Percentiles rank a stretch among this genome's conserved stretches.
phyloP scores from a whole-genome alignment of 2,888 invertebrate species.

The Luperina testacea region DNA sequence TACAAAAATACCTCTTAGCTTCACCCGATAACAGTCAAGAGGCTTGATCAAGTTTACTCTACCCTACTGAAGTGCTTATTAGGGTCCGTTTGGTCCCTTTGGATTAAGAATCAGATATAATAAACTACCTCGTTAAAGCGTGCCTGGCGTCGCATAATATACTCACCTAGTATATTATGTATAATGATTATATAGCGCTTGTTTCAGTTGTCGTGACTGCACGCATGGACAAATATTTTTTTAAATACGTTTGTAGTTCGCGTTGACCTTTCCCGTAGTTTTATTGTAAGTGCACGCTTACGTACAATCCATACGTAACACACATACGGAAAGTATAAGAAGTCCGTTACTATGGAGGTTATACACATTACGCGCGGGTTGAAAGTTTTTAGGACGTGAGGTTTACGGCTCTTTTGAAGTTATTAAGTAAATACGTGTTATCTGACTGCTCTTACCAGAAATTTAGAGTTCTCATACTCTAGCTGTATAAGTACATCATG shows the following conservation, averaged over 20 bases:
- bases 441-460: conserved; percentile 13
- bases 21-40: neutral
- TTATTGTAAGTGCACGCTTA: conserved; percentile 51
- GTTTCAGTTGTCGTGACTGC: conserved; percentile 55
- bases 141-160: conserved; percentile 8
- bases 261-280: conserved; percentile 54
- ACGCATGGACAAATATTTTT: conserved; percentile 39
- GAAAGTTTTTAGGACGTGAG: conserved; percentile 82
- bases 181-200: conserved; percentile 23
- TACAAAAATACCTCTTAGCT: neutral
- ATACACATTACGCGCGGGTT: conserved; percentile 70
- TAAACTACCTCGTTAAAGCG: conserved; percentile 33
- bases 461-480: conserved; percentile 1
- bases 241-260: conserved; percentile 39
- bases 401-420: conserved; percentile 77
- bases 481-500: neutral
- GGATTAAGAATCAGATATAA: conserved; percentile 25
- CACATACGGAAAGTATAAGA: conserved; percentile 53
- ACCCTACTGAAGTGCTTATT: neutral
- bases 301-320: conserved; percentile 65
- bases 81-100: neutral
- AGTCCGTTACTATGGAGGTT: conserved; percentile 71
- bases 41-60: conserved; percentile 16
- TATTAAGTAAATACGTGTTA: conserved; percentile 63
- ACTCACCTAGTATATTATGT: conserved; percentile 28